A percentile compares a stretch with the other conserved stretches of the same genome.
Conservation (phyloP, 2,888 invertebrate genomes). For the Chrysolina haemoptera region DNA sequence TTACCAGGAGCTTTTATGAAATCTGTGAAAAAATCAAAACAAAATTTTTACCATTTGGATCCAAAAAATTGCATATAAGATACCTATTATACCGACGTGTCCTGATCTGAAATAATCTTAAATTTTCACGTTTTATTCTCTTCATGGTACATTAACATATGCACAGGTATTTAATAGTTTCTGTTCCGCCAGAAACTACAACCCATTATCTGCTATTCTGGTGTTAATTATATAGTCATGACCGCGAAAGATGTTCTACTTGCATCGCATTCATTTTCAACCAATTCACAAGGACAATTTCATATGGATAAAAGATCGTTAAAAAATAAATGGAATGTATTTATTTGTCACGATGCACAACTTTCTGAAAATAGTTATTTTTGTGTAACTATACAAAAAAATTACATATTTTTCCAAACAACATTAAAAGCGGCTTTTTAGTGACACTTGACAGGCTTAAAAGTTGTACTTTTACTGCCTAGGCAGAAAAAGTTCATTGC, state of each 20-base stretch:
- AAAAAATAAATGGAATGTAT: background rate
- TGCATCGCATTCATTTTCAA: constrained; percentile 20
- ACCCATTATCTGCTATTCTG: constrained; percentile 28
- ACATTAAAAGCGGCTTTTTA: too few species aligned
- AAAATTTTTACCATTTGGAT: too few species aligned
- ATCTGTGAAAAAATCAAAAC: too few species aligned
- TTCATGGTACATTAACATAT: constrained; percentile 23
- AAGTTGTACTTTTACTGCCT: too few species aligned
- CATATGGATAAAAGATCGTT: background rate
- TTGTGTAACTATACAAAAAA: too few species aligned
- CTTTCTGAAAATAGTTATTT: too few species aligned
- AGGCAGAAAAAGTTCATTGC: too few species aligned
- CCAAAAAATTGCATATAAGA: too few species aligned
- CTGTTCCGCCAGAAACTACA: constrained; percentile 32
- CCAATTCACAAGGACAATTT: background rate
- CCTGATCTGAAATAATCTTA: background rate
- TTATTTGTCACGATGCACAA: background rate
- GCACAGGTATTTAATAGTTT: constrained; percentile 19
- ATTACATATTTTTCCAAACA: too few species aligned
- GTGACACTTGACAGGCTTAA: too few species aligned
- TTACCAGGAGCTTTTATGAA: too few species aligned
- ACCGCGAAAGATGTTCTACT: constrained; percentile 36
- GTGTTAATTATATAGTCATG: constrained; percentile 25
- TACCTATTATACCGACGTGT: too few species aligned
- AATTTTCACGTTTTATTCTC: constrained; percentile 13